phyloP scores from a whole-genome alignment of 2,888 invertebrate genomes.

The Punctoribates punctum region DNA sequence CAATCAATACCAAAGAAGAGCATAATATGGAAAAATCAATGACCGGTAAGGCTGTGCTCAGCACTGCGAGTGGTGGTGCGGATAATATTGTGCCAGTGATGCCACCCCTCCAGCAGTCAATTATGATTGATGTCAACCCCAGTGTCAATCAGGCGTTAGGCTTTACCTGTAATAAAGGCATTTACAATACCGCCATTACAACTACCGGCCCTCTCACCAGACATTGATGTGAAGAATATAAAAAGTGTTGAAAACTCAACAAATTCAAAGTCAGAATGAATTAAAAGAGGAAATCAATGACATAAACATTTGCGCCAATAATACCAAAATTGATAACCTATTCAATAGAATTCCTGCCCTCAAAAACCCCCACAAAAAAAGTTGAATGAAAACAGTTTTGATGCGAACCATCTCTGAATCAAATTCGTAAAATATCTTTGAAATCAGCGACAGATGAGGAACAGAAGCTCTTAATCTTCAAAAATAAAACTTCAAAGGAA shows the following conservation, averaged over 20 bases:
- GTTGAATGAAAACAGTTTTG: no score
- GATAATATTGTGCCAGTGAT: background rate
- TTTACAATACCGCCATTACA: background rate
- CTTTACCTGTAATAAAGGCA: no score
- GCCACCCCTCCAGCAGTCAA: background rate
- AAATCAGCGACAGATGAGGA: no score
- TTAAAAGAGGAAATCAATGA: background rate
- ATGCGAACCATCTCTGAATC: no score
- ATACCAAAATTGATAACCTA: background rate
- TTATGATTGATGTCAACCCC: constrained; percentile 20
- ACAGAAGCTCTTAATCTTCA: no score
- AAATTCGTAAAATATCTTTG: no score
- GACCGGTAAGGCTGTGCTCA: background rate
- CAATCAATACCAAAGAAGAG: no score
- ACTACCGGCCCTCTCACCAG: background rate
- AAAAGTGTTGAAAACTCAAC: background rate
- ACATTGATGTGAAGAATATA: background rate
- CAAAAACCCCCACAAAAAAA: no score
- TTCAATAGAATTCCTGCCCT: no score
- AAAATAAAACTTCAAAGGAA: no score
- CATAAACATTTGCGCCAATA: background rate
- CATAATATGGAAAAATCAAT: constrained; percentile 8
- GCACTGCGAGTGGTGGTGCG: no score
- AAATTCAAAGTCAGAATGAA: no score
- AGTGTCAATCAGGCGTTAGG: background rate